Conservation (phyloP, 2,888 invertebrate species). For the Rhopalosiphum nymphaeae region DNA sequence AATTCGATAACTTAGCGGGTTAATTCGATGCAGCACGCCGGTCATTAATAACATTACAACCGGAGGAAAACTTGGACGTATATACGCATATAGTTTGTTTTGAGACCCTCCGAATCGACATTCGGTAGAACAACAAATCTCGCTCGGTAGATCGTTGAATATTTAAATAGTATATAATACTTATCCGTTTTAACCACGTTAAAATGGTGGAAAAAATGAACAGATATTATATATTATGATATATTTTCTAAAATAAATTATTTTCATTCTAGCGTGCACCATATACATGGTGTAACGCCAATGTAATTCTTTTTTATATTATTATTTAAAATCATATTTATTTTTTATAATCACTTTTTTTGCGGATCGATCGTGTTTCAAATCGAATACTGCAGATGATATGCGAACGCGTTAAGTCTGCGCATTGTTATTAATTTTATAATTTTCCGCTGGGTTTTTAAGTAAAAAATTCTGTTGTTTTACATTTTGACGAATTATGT, state of each 20-base stretch:
- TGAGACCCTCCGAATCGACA: neutral
- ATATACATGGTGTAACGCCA: neutral
- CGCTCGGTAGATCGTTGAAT: neutral
- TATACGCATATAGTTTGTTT: neutral
- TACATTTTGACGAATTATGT: neutral
- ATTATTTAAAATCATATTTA: neutral
- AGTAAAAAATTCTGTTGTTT: neutral
- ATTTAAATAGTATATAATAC: neutral
- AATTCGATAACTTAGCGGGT: conserved; percentile 41
- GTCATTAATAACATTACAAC: neutral
- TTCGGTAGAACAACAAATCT: neutral
- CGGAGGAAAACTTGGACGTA: conserved; percentile 4
- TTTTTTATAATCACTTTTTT: neutral
- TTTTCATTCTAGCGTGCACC: neutral
- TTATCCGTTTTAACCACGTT: neutral
- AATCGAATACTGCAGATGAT: neutral
- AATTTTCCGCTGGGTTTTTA: neutral
- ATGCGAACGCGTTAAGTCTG: neutral
- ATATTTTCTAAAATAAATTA: neutral
- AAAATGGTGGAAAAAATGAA: neutral
- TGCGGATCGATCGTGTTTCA: neutral
- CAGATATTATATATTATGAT: neutral
- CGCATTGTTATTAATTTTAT: conserved; percentile 3
- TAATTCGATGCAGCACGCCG: neutral
- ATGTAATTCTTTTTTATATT: neutral